Conservation (phyloP, 2,797 vertebrate species). For the Triplophysa bombifrons region DNA sequence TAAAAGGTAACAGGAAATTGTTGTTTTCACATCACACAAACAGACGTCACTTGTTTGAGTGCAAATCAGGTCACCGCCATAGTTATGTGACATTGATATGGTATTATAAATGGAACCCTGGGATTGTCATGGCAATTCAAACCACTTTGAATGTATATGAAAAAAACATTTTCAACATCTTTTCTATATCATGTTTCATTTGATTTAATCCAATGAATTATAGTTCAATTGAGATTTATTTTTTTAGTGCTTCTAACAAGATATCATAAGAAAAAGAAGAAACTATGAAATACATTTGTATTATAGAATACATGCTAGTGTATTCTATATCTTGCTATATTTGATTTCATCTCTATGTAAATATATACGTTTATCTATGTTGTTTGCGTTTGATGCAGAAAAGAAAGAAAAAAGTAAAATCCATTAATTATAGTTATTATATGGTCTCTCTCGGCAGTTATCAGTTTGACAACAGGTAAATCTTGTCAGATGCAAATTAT, state of each 20-base stretch:
- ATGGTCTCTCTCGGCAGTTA: not conserved
- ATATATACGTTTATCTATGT: too few species aligned
- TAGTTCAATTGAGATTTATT: too few species aligned
- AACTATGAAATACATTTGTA: not conserved
- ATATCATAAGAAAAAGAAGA: too few species aligned
- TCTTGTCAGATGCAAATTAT: slow-evolving; percentile 27
- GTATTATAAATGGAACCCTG: not conserved
- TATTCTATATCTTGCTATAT: too few species aligned
- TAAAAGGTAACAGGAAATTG: slow-evolving; percentile 65
- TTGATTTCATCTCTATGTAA: too few species aligned
- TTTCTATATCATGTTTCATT: not conserved
- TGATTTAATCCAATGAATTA: not conserved
- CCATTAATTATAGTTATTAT: not conserved
- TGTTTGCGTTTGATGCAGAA: too few species aligned
- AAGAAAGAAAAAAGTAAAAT: too few species aligned
- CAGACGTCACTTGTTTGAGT: slow-evolving; percentile 53
- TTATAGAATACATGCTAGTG: too few species aligned
- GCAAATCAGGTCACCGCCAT: slow-evolving; percentile 22
- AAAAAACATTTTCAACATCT: too few species aligned
- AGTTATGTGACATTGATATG: slow-evolving; percentile 37
- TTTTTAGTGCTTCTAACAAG: too few species aligned
- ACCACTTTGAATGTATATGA: not conserved
- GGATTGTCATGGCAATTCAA: not conserved
- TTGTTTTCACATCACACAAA: slow-evolving; percentile 64
- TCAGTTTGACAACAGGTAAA: slow-evolving; percentile 17